A percentile compares a stretch with the other conserved stretches of the same genome.
These are phyloP conservation scores for Melipona bicolor DNA, from an alignment of 2,888 invertebrate species.

Conservation along the genomic window DNA sequence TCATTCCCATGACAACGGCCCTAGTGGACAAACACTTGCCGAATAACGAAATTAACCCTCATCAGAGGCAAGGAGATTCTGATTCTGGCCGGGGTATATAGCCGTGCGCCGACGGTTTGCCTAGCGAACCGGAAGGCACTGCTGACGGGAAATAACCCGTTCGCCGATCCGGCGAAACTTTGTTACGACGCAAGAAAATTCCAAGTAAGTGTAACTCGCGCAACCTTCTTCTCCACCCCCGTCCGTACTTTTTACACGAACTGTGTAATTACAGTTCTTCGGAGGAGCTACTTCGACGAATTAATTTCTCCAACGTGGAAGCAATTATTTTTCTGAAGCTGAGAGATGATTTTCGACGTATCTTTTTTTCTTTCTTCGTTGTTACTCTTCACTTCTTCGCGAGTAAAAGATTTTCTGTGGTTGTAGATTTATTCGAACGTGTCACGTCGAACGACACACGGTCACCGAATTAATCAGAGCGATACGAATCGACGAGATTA, in stretches of 20 bases:
- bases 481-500: too few relatives aligned
- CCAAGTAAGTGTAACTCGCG: background rate
- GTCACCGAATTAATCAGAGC: too few relatives aligned
- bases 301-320: background rate
- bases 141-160: slow-evolving; percentile 40
- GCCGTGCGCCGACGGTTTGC: slow-evolving; percentile 46
- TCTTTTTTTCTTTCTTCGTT: background rate
- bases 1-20: slow-evolving; percentile 43
- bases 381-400: background rate
- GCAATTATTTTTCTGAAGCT: background rate
- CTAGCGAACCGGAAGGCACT: slow-evolving; percentile 37
- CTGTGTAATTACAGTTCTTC: background rate
- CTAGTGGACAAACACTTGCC: slow-evolving; percentile 55
- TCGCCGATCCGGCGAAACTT: slow-evolving; percentile 47
- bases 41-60: slow-evolving; percentile 65
- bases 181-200: slow-evolving; percentile 42
- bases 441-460: too few relatives aligned
- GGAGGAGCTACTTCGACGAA: background rate
- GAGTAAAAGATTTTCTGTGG: background rate
- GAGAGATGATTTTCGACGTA: background rate
- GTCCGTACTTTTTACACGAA: background rate
- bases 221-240: background rate
- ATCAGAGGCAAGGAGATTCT: slow-evolving; percentile 50
- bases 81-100: slow-evolving; percentile 47
- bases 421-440: background rate